Percentiles rank a stretch among this genome's conserved stretches.
Evolutionary conservation across 1,140 invertebrate genomes (phyloP).

Genomic region (Maconellicoccus hirsutus): DNA sequence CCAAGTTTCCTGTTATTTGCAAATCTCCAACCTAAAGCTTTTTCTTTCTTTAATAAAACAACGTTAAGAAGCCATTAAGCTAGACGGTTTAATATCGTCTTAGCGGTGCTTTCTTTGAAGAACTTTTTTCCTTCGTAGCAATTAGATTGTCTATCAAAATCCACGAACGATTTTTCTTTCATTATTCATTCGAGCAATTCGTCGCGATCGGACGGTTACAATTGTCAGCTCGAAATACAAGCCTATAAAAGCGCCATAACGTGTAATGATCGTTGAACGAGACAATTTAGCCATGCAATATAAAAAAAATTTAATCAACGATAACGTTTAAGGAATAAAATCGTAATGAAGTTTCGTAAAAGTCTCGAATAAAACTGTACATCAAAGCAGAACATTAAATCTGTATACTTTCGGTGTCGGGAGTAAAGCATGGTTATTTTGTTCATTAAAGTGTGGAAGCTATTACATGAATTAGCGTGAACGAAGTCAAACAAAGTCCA

Average conservation of each 20-base stretch:
- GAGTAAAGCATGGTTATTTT: slow-evolving; percentile 13
- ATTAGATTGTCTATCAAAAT: background rate
- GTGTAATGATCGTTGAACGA: too few relatives aligned
- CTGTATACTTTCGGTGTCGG: slow-evolving; percentile 7
- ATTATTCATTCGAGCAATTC: background rate
- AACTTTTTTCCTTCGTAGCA: background rate
- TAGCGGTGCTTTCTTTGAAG: background rate
- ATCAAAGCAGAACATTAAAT: slow-evolving; percentile 5
- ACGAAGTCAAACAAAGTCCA: slow-evolving; percentile 22
- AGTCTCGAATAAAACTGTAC: slow-evolving; percentile 2
- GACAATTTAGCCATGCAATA: background rate
- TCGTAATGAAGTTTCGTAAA: background rate
- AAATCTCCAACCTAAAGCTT: background rate
- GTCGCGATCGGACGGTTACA: too few relatives aligned
- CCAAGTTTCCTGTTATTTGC: background rate
- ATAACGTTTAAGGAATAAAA: background rate
- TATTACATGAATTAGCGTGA: slow-evolving; percentile 21
- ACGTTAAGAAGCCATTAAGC: background rate
- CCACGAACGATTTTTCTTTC: background rate
- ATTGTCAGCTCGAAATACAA: too few relatives aligned
- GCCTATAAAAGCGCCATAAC: too few relatives aligned
- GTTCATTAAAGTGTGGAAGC: slow-evolving; percentile 22
- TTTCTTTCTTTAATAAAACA: background rate
- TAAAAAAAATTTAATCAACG: background rate
- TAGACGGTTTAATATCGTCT: slow-evolving; percentile 1